Evolutionary conservation across 2,113 vertebrate species (phyloP).

Genomic region (Seriola aureovittata): DNA sequence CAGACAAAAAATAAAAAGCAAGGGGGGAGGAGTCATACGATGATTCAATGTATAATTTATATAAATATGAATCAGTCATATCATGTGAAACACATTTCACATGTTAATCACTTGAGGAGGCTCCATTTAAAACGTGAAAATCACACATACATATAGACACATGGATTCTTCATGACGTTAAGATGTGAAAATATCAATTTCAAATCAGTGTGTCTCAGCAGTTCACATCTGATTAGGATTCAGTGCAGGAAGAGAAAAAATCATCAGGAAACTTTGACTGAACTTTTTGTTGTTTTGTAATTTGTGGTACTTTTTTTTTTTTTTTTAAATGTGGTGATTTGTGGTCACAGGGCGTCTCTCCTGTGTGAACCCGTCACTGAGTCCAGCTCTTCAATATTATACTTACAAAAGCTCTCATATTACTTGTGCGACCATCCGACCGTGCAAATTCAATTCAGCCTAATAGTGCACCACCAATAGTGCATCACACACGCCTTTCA

Average conservation of each 20-base stretch:
- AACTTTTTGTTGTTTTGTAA: no score
- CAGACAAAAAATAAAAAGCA: no score
- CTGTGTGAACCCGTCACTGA: conserved; percentile 4
- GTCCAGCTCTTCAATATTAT: conserved; percentile 45
- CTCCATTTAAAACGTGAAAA: neutral
- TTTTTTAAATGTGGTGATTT: conserved; percentile 32
- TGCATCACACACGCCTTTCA: conserved; percentile 61
- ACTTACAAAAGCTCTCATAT: conserved; percentile 63
- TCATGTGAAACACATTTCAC: neutral
- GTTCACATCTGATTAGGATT: neutral
- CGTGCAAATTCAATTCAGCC: conserved; percentile 72
- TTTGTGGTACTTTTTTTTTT: neutral
- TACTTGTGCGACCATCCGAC: conserved; percentile 51
- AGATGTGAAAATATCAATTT: neutral
- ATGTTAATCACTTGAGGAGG: neutral
- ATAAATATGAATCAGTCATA: neutral
- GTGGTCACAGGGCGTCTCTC: neutral
- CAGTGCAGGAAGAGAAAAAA: neutral
- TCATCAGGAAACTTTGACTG: neutral
- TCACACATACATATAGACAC: neutral
- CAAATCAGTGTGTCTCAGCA: neutral
- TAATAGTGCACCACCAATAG: conserved; percentile 70
- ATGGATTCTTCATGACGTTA: neutral
- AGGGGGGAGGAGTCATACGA: neutral
- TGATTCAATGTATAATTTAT: no score